A percentile compares a stretch with the other conserved stretches of the same genome.
These are phyloP conservation scores for Typhlichthys eigenmanni DNA, from an alignment of 2,797 vertebrate species.

Conservation along the genomic window DNA sequence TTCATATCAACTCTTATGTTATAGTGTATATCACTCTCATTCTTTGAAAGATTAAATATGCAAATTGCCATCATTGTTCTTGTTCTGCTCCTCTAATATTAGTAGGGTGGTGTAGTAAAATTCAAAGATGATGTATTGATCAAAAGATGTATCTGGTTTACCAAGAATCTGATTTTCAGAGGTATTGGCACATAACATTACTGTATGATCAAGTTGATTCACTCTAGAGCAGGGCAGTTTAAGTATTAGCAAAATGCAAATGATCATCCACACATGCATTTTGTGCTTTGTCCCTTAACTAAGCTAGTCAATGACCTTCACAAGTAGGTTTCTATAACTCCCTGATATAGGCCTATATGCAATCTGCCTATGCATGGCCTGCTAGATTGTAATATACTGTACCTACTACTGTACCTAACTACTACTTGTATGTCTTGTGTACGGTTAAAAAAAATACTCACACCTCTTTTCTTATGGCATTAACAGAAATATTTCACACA, in stretches of 20 bases:
- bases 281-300: slow-evolving; percentile 21
- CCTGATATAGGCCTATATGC: neutral
- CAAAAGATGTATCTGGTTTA: slow-evolving; percentile 35
- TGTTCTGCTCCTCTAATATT: slow-evolving; percentile 27
- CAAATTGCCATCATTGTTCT: slow-evolving; percentile 40
- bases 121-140: slow-evolving; percentile 43
- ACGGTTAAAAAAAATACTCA: no score
- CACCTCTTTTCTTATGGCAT: no score
- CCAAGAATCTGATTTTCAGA: slow-evolving; percentile 48
- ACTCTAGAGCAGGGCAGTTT: slow-evolving; percentile 17
- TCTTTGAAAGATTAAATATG: slow-evolving; percentile 24
- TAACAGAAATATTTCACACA: no score
- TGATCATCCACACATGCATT: slow-evolving; percentile 34
- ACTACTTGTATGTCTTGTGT: no score
- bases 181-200: slow-evolving; percentile 45
- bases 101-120: slow-evolving; percentile 34
- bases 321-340: slow-evolving; percentile 23
- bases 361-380: neutral
- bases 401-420: no score
- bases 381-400: neutral
- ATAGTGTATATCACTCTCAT: slow-evolving; percentile 41
- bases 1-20: slow-evolving; percentile 22
- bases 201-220: slow-evolving; percentile 32
- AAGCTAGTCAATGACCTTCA: slow-evolving; percentile 22
- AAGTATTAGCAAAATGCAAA: slow-evolving; percentile 35